Conservation (phyloP, 2,888 invertebrate species). For the Luperina nickerlii region DNA sequence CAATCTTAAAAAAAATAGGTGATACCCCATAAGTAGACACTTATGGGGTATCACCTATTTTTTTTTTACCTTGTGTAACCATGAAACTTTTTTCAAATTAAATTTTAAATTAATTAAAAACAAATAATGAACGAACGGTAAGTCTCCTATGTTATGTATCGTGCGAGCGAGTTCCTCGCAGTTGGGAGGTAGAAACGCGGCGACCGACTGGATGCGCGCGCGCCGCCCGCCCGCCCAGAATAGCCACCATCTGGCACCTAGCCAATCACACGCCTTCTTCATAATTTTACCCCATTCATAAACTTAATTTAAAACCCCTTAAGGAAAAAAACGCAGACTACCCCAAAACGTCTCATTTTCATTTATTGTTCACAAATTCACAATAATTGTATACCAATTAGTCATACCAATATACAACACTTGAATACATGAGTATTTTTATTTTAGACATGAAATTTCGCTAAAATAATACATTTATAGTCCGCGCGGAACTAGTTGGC, state of each 20-base stretch:
- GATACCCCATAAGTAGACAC: no score
- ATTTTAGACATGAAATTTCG: slow-evolving; percentile 39
- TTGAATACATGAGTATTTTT: slow-evolving; percentile 35
- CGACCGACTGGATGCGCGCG: slow-evolving; percentile 84
- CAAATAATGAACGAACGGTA: slow-evolving; percentile 51
- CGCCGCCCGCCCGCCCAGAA: slow-evolving; percentile 86
- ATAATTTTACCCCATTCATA: slow-evolving; percentile 85
- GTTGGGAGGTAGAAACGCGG: slow-evolving; percentile 76
- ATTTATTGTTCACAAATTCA: slow-evolving; percentile 3
- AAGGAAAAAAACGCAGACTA: slow-evolving; percentile 9
- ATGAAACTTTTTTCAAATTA: not conserved
- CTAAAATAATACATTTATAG: slow-evolving; percentile 14
- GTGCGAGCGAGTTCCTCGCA: slow-evolving; percentile 59
- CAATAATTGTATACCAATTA: slow-evolving; percentile 39
- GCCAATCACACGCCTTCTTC: slow-evolving; percentile 81
- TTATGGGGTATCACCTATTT: not conserved
- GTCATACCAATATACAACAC: slow-evolving; percentile 43
- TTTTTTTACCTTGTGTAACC: not conserved
- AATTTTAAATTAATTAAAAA: slow-evolving; percentile 26
- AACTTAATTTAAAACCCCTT: slow-evolving; percentile 48
- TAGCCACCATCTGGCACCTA: slow-evolving; percentile 80
- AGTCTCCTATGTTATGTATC: slow-evolving; percentile 49
- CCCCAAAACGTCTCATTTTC: slow-evolving; percentile 7
- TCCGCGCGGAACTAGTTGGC: no score
- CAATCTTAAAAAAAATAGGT: no score